Base-by-base conservation (phyloP, 2,888 invertebrate genomes). In the Chloroclystis v-ata region DNA sequence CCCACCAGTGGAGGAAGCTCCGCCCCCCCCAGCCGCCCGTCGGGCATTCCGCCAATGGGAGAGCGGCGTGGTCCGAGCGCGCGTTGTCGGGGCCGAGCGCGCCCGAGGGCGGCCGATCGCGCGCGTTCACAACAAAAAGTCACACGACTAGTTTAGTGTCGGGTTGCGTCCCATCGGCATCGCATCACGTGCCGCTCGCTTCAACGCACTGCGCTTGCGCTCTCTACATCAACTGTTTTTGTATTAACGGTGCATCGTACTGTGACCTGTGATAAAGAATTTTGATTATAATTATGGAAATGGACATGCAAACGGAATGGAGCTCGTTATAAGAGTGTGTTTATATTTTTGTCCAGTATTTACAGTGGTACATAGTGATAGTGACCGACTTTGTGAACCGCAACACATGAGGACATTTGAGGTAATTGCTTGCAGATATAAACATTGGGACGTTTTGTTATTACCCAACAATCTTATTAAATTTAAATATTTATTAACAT, bases 141-240 rank as follows among this genome's bases (percentile, higher is more conserved):
- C 78, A 74, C 73, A 80, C 79, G 79, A 84, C 83, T 78, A 77
- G 82, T 82, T 89, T 84, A 89, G 88, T 88, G 79, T 87, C 85
- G 88, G 87, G 87, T 86, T 76, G 88, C 85, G 86, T 87, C 87
- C 88, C 87, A 86, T 74, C 78, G 81, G 72, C 81, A 84, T 75
- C 78, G 84, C 83, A 82, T 81, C 87, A 80, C 78, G 83, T 82
- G 71, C 63, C 70, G 81, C 72, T 71, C 67, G 65, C 64, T 59
- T 59, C 56, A 61, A 61, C 61, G 63, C 61, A 60, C 68, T 77
- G 80, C 82, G 82, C 81, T 72, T 75, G 84, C 86, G 84, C 86
- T 78, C 65, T 61, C 66, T 67, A 67, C 65, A 74, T 72, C 70
- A 66, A 81, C 77, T 74, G 72, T 79, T 80, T 75, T 77, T 75